These are phyloP conservation scores for Atherix ibis DNA, from an alignment of 2,888 invertebrate genomes.

Conservation along the genomic window DNA sequence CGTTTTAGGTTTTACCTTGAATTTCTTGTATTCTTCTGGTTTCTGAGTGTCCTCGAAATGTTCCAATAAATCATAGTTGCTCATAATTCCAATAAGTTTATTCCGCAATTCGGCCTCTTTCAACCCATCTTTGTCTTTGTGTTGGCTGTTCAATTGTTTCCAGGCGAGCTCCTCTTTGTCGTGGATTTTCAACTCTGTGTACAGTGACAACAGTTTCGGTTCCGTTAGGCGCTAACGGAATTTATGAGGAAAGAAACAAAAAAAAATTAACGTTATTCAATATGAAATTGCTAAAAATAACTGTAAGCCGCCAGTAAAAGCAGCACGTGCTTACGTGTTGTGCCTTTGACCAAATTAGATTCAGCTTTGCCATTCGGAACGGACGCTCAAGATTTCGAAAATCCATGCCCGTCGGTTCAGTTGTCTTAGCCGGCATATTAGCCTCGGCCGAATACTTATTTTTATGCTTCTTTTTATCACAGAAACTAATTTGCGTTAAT, in stretches of 20 bases:
- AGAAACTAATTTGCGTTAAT: not conserved
- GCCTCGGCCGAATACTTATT: conserved; percentile 53
- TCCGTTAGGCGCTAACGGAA: conserved; percentile 52
- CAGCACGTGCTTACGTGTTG: conserved; percentile 46
- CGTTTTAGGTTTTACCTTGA: conserved; percentile 20
- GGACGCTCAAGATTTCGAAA: conserved; percentile 65
- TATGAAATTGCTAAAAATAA: too few species aligned
- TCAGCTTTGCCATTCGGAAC: conserved; percentile 80
- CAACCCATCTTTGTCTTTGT: conserved; percentile 72
- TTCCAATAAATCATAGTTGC: conserved; percentile 61
- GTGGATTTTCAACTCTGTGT: conserved; percentile 77
- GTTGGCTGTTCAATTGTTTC: conserved; percentile 68
- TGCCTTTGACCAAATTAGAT: conserved; percentile 80
- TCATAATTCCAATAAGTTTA: conserved; percentile 69
- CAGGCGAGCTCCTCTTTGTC: conserved; percentile 81
- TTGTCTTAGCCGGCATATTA: conserved; percentile 20
- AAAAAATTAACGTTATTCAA: too few species aligned
- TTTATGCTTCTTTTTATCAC: conserved; percentile 22
- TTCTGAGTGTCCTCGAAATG: conserved; percentile 58
- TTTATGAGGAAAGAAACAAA: too few species aligned
- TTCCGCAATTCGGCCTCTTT: conserved; percentile 66
- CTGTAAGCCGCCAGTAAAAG: too few species aligned
- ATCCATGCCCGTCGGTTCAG: conserved; percentile 34
- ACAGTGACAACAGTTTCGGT: conserved; percentile 68
- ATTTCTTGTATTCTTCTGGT: conserved; percentile 32